Conservation (phyloP, 2,113 vertebrate species). For the Peromyscus leucopus region DNA sequence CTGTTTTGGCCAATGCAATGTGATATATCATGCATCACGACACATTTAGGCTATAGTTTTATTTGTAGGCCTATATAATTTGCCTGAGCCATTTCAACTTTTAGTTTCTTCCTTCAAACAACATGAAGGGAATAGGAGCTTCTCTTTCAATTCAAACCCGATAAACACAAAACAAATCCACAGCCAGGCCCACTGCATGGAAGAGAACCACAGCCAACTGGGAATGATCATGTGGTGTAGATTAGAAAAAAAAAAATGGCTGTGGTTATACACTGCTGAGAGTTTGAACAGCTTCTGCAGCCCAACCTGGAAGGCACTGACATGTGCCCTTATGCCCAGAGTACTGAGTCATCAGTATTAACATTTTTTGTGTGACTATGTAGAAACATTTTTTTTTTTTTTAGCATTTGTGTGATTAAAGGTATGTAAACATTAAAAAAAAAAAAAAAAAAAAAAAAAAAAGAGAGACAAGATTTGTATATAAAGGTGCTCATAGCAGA, state of each 20-base stretch:
- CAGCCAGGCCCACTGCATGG: neutral
- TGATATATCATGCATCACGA: neutral
- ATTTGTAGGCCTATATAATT: constrained; percentile 15
- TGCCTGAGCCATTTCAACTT: neutral
- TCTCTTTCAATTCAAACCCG: constrained; percentile 2
- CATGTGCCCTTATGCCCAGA: neutral
- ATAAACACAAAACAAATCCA: neutral
- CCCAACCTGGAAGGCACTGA: constrained; percentile 5
- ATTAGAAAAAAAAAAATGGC: constrained; percentile 25
- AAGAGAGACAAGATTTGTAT: constrained; percentile 23
- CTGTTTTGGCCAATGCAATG: constrained; percentile 26
- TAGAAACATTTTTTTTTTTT: too few species aligned
- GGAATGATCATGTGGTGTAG: neutral
- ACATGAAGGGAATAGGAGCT: neutral
- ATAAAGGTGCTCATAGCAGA: constrained; percentile 24
- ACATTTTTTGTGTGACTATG: constrained; percentile 20
- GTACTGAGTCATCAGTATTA: neutral
- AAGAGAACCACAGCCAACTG: neutral
- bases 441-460: too few species aligned
- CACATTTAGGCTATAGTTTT: constrained; percentile 25
- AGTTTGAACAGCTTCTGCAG: constrained; percentile 12
- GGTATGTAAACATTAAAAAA: too few species aligned
- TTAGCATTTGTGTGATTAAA: too few species aligned
- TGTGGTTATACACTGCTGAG: neutral
- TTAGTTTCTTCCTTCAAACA: neutral